Conservation (phyloP, 2,797 vertebrate genomes). For the Pseudochaenichthys georgianus region DNA sequence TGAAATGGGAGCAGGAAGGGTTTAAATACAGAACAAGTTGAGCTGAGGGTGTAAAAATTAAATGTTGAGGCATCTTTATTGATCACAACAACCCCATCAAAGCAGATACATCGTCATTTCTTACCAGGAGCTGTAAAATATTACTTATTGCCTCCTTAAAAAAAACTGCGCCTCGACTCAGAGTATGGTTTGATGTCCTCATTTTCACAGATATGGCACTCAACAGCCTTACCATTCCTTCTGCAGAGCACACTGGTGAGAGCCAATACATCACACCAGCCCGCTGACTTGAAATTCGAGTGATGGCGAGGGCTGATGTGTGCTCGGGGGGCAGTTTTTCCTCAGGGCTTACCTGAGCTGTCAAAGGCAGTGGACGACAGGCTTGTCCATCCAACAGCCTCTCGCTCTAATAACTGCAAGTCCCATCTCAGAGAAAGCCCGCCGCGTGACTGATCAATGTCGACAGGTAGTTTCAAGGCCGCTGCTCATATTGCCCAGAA, state of each 20-base stretch:
- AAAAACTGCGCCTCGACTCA: conserved; percentile 15
- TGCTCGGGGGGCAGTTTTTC: conserved; percentile 57
- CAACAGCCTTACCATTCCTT: conserved; percentile 45
- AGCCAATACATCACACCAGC: conserved; percentile 63
- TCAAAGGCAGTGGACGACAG: conserved; percentile 64
- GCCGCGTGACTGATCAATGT: conserved; percentile 83
- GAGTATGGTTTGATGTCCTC: conserved; percentile 51
- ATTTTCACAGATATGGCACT: conserved; percentile 53
- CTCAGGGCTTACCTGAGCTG: conserved; percentile 74
- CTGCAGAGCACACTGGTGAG: conserved; percentile 27
- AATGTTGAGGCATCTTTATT: conserved; percentile 4
- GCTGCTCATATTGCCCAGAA: conserved; percentile 75
- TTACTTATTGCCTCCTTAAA: conserved; percentile 29
- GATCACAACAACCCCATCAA: conserved; percentile 22
- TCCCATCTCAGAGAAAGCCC: conserved; percentile 79
- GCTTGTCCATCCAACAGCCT: conserved; percentile 82
- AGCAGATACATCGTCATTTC: conserved; percentile 9
- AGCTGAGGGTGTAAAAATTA: neutral
- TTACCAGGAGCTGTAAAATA: conserved; percentile 38
- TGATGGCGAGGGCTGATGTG: conserved; percentile 52
- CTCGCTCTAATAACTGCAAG: conserved; percentile 84
- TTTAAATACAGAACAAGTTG: neutral
- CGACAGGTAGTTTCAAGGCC: conserved; percentile 86
- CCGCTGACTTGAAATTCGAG: conserved; percentile 53
- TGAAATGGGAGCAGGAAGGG: conserved; percentile 6